Conservation (phyloP, 2,113 vertebrate genomes). For the Phainopepla nitens region DNA sequence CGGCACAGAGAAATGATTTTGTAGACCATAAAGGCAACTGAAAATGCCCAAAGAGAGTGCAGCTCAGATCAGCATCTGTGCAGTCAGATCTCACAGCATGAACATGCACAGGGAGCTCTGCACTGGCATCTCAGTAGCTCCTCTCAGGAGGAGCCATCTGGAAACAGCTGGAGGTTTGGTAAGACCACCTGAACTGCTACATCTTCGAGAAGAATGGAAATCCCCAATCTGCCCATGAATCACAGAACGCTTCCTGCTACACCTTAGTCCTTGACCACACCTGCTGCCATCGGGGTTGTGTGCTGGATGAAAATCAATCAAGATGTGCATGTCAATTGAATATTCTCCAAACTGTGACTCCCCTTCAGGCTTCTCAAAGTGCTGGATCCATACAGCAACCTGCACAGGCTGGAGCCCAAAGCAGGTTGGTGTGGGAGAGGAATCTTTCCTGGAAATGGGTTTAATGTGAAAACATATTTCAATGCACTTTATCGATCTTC, state of each 20-base stretch:
- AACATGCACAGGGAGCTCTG: accelerated
- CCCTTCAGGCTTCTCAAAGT: not conserved
- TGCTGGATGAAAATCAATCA: not conserved
- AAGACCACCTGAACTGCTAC: not conserved
- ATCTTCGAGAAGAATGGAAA: accelerated
- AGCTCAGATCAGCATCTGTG: not conserved
- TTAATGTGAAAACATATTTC: not conserved
- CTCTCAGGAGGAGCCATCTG: not conserved
- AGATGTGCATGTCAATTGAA: accelerated
- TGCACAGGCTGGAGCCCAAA: not conserved
- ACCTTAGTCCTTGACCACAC: not conserved
- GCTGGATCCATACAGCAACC: not conserved
- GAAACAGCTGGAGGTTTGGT: not conserved
- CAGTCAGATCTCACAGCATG: accelerated
- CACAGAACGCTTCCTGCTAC: not conserved
- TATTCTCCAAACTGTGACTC: not conserved
- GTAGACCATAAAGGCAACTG: not conserved
- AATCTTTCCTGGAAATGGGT: not conserved
- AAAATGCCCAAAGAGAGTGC: not conserved
- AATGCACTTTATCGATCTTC: accelerated
- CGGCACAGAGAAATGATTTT: not conserved
- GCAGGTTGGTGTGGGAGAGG: not conserved
- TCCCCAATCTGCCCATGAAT: accelerated
- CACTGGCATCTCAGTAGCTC: not conserved
- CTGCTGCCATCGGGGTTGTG: not conserved